Evolutionary conservation across 2,888 invertebrate genomes (phyloP).

Genomic region (Meloe dianella): DNA sequence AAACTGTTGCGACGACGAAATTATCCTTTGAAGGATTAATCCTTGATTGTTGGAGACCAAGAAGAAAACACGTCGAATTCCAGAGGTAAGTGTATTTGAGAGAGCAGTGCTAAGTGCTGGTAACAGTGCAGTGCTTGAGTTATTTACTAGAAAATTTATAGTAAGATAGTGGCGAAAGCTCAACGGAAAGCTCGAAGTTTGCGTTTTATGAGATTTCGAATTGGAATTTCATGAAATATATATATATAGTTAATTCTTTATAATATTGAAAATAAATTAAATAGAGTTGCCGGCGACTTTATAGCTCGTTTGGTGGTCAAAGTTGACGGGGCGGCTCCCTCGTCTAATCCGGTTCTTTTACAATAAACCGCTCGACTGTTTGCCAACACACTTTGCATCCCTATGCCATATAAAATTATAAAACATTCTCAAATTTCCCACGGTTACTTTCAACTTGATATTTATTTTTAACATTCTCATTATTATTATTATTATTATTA

Average conservation of each 20-base stretch:
- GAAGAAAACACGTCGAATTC: neutral
- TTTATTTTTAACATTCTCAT: neutral
- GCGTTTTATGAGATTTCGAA: neutral
- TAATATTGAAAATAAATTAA: too few relatives aligned
- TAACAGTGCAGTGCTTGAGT: conserved; percentile 1
- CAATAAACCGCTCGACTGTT: conserved; percentile 50
- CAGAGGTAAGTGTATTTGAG: neutral
- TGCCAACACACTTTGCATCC: conserved; percentile 58
- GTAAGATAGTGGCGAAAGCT: conserved; percentile 10
- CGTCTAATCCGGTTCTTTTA: conserved; percentile 39
- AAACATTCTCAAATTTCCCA: conserved; percentile 46
- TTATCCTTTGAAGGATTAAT: neutral
- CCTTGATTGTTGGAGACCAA: neutral
- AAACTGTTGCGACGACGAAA: neutral
- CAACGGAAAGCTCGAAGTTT: neutral
- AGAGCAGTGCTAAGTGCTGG: conserved; percentile 7
- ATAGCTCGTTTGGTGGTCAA: conserved; percentile 5
- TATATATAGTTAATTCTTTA: neutral
- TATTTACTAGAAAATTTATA: neutral
- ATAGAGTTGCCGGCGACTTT: neutral
- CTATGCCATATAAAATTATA: conserved; percentile 47
- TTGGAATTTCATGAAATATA: neutral
- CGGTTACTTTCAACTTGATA: conserved; percentile 24
- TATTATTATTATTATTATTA: neutral
- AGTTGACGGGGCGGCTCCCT: conserved; percentile 4